These are phyloP conservation scores for Neostethus bicornis DNA, from an alignment of 2,797 vertebrate genomes.

Conservation along the genomic window DNA sequence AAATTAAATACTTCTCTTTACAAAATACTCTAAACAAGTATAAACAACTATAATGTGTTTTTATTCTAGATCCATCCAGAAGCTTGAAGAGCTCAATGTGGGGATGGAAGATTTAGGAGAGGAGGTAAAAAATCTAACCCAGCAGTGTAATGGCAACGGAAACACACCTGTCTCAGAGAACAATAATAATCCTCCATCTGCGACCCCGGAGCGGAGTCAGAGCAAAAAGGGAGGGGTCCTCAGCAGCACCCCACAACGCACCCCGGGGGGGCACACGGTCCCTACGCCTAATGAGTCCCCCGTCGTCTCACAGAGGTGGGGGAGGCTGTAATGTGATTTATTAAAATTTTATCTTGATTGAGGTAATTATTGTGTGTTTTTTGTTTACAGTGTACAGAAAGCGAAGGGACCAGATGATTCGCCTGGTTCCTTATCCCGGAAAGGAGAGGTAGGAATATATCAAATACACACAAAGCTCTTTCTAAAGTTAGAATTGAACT, in stretches of 20 bases:
- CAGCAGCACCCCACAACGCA: slow-evolving; percentile 88
- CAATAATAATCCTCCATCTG: slow-evolving; percentile 71
- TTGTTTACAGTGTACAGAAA: slow-evolving; percentile 63
- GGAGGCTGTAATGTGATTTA: background rate
- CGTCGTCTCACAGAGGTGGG: slow-evolving; percentile 82
- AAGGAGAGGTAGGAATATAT: slow-evolving; percentile 61
- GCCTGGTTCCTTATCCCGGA: slow-evolving; percentile 57
- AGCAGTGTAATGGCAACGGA: slow-evolving; percentile 88
- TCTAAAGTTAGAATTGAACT: no score
- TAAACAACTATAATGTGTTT: no score
- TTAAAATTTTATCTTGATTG: background rate
- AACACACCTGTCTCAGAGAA: slow-evolving; percentile 54
- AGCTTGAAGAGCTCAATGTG: slow-evolving; percentile 95
- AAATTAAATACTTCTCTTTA: background rate
- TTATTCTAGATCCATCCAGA: slow-evolving; percentile 90
- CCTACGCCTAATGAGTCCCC: slow-evolving; percentile 86
- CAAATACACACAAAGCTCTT: background rate
- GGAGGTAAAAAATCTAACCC: slow-evolving; percentile 85
- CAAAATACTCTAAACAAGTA: background rate
- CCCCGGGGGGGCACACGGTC: slow-evolving; percentile 70
- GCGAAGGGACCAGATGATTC: slow-evolving; percentile 47
- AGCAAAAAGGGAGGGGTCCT: slow-evolving; percentile 73
- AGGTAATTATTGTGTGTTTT: slow-evolving; percentile 2
- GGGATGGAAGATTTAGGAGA: slow-evolving; percentile 92
- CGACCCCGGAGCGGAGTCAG: slow-evolving; percentile 65